Base-by-base conservation (phyloP, 2,888 invertebrate species). In the Euclidia mi region DNA sequence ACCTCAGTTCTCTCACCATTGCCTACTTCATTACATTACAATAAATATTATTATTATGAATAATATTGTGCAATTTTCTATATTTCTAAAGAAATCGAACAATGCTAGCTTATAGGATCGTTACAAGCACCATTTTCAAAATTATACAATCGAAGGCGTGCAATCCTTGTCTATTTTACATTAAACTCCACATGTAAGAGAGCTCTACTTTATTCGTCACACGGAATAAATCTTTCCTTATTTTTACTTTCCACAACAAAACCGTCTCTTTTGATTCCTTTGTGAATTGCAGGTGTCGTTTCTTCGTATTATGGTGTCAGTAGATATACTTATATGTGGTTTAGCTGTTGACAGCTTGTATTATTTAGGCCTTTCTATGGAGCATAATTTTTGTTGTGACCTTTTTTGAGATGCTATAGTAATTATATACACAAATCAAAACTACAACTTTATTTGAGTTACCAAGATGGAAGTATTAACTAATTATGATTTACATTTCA, bases 211-310 rank as follows among this genome's bases (percentile, higher is more conserved):
- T 82, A 87, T 88, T 88, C 88, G 71, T 53, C 82, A 81, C 88
- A 88, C 88, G 88, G 79, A 87, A 88, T 88, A 87, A 88, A 88
- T 88, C 87, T 87, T 69, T 69, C 78, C 79, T 82, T 85, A 85
- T 86, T 88, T 87, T 87, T 87, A 83, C 84, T 81, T 82, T 79
- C 80, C 79, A 71, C 74, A 79, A 81, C 83, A 81, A 84, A 82
- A 81, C 83, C 83, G 84, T 44, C 61, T 71, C 62, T 76, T 68
- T 71, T 75, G 72, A 68, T 73, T 65, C 49, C 61, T 62, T 66
- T 78, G 75, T 82, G 84, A 81, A 80, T 80, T 71, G 71, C 64
- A 64, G 60, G 68, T 67, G 42, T 64, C 47, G 72, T 76, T 76
- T 73, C 69, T 64, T 71, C 60, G 18, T 61, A 34, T 53, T 46